Evolutionary conservation across 2,113 vertebrate species (phyloP), one percentile per base, ranked within the genome.

Genomic region (Poicephalus gulielmi): DNA sequence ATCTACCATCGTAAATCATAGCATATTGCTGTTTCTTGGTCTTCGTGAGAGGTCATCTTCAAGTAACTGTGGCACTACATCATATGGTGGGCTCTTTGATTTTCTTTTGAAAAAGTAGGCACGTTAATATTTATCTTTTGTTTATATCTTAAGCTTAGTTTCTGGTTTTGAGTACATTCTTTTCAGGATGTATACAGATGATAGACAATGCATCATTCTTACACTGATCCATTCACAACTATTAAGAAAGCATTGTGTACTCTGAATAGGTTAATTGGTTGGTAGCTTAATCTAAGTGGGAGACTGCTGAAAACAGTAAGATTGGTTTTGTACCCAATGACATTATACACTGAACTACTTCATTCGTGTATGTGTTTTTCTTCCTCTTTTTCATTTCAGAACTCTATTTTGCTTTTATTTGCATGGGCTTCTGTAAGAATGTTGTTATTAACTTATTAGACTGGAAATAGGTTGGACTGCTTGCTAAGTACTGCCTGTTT

Each of bases 381-480:
- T 91, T 94, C 70, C 30, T 49, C 30, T 88, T 96, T 94, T 95
- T 91, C 82, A 85, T 96, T 97, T 93, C 49, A 79, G 35, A 94
- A 97, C 79, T 41, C 24, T 77, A 69, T 88, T 96, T 96, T 94
- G 41, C 82, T 95, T 92, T 94, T 88, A 95, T 86, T 90, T 93
- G 39, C 22, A 37, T 81, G 16, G 31, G 33, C 55, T 94, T 94
- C 86, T 90, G 63, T 55, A n/a, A 93, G 78, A 88, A 82, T 77
- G 44, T 44, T 83, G 86, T 80, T 91, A 90, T 94, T 88, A 96
- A 95, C 68, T 96, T 92, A 87, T 28, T 71, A 92, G 43, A 83
- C 44, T 81, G 20, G 64, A 88, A 91, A 77, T 88, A 88, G 16
- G 67, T 87, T 90, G 60, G 39, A 69, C 76, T 92, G 20, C 53